Conservation (phyloP, 37 sponge, comb jelly and placozoan genomes). For the Spongilla lacustris region DNA sequence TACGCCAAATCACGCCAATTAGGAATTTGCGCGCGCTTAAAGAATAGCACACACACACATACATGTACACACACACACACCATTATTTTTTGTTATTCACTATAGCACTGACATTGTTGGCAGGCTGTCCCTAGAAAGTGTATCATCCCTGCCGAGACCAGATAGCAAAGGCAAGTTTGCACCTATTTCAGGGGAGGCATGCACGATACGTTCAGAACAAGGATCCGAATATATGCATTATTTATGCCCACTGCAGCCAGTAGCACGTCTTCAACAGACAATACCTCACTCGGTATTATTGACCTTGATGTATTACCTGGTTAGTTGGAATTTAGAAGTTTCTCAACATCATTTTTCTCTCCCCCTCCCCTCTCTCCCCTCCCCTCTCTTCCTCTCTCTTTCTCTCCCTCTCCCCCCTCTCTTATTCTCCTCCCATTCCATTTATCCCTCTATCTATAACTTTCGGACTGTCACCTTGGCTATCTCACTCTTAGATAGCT, state of each 20-base stretch:
- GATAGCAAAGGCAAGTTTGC: neutral
- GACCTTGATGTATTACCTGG: constrained; percentile 28
- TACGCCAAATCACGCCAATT: neutral
- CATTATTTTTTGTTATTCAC: neutral
- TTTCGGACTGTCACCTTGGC: neutral
- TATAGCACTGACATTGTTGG: neutral
- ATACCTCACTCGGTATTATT: constrained; percentile 18
- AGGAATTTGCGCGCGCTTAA: neutral
- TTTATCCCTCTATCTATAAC: neutral
- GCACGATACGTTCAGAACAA: neutral
- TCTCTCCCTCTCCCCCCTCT: neutral
- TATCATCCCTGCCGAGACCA: neutral
- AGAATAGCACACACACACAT: neutral
- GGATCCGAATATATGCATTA: neutral
- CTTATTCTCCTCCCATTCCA: neutral
- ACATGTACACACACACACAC: neutral
- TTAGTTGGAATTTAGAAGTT: neutral
- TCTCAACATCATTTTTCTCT: neutral
- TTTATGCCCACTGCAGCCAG: neutral
- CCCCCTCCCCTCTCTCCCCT: neutral
- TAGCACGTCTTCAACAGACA: neutral
- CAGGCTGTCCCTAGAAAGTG: constrained; percentile 6
- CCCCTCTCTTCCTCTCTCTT: neutral
- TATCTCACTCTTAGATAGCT: neutral
- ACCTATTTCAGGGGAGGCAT: neutral